A percentile compares a stretch with the other conserved stretches of the same genome.
These are phyloP conservation scores for Chelmon rostratus DNA, from an alignment of 2,797 vertebrate genomes.

Conservation along the genomic window DNA sequence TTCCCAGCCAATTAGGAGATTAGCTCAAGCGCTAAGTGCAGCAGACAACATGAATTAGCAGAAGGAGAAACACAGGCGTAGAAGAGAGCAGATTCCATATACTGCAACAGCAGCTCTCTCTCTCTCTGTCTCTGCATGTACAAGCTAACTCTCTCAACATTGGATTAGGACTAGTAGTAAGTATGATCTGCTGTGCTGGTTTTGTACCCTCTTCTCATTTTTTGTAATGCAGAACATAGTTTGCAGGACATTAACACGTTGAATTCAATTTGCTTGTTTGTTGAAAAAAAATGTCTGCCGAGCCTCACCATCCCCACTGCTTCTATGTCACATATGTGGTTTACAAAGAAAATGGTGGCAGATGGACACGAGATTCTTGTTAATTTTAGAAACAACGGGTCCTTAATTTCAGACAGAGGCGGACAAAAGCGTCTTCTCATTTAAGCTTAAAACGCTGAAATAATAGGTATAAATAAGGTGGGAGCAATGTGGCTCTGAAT, in stretches of 20 bases:
- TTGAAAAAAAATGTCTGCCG: not conserved
- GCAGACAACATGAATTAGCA: constrained; percentile 80
- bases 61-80: constrained; percentile 63
- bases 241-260: not conserved
- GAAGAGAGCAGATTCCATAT: constrained; percentile 45
- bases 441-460: not conserved
- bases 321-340: not conserved
- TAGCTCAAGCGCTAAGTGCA: constrained; percentile 81
- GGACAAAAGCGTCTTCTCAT: not conserved
- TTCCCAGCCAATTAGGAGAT: constrained; percentile 87
- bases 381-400: not conserved
- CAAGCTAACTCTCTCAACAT: not conserved
- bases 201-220: constrained; percentile 24
- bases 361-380: not conserved
- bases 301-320: not conserved
- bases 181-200: constrained; percentile 11
- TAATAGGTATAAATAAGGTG: not conserved
- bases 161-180: constrained; percentile 38
- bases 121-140: constrained; percentile 13
- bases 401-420: constrained; percentile 3
- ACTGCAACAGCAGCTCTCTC: constrained; percentile 12
- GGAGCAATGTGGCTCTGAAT: not conserved
- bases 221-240: not conserved
- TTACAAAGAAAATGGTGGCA: not conserved
- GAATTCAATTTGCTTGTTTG: constrained; percentile 1